Evolutionary conservation across 2,113 vertebrate genomes (phyloP).

Genomic region (Neotragus moschatus): DNA sequence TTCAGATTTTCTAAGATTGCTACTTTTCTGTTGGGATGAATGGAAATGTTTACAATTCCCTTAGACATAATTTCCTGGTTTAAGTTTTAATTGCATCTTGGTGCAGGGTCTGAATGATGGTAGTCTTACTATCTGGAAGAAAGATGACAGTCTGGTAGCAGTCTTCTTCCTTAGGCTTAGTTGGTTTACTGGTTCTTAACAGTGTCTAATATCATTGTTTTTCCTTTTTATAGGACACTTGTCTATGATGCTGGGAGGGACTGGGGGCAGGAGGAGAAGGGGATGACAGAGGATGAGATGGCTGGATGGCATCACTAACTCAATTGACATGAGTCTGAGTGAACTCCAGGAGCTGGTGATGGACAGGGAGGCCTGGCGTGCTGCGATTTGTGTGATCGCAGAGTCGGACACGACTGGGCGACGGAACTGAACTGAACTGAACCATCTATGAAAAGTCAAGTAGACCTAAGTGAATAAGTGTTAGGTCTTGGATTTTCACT

Average conservation of each 20-base stretch:
- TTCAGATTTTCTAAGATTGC: background rate
- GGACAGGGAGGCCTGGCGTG: too few relatives aligned
- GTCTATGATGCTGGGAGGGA: too few relatives aligned
- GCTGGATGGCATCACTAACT: too few relatives aligned
- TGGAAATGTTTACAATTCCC: background rate
- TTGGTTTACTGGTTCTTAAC: background rate
- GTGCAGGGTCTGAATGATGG: background rate
- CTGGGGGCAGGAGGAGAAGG: too few relatives aligned
- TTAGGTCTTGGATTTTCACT: background rate
- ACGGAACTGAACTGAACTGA: too few relatives aligned
- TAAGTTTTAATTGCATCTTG: background rate
- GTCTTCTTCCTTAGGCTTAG: background rate
- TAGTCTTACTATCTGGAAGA: background rate
- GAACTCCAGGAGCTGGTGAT: too few relatives aligned
- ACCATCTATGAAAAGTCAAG: background rate
- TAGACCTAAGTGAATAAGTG: background rate
- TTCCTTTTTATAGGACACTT: background rate
- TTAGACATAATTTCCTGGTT: background rate
- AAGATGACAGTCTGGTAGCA: background rate
- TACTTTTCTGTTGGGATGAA: background rate
- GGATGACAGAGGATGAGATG: too few relatives aligned
- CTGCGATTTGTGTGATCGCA: too few relatives aligned
- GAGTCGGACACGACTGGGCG: too few relatives aligned
- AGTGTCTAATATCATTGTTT: background rate
- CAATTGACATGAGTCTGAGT: too few relatives aligned